Evolutionary conservation across 2,797 vertebrate species (phyloP), one percentile per base, ranked within the genome.

Genomic region (Leptoclinus maculatus): DNA sequence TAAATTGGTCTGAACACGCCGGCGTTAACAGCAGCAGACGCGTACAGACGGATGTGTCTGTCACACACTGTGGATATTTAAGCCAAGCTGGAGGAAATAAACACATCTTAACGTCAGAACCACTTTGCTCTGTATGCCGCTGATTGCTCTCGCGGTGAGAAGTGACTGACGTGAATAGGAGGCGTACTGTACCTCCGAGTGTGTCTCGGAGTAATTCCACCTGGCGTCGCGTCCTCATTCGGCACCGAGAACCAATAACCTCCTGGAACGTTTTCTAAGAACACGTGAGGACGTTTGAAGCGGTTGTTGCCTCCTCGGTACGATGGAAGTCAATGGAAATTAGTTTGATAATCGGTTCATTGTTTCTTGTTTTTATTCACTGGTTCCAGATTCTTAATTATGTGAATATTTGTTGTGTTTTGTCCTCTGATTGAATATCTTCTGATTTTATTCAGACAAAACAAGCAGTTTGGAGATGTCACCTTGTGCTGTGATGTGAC

Each of bases 1-100:
- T 72, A 90, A 84, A 88, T 79, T 25, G 79, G 71, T 71, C 54
- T 66, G 71, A 87, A 85, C 79, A 60, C 51, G 79, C 67, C 60
- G n/a, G 51, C 39, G 17, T 34, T 59, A 54, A 41, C 39, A 41
- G 39, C 12, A 41, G 39, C 10, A 73, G 49, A 69, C 41, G 51
- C 3, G 5, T 54, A 21, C 59, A 66, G 68, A 81, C 72, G 58
- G 66, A 82, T 80, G 13, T 34, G 78, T 60, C 66, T 79, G 77
- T 79, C 79, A 73, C 79, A 53, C 34, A 56, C 29, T 32, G 51
- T 79, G 65, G 38, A 74, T 41, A 16, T 73, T 62, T 63, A 36
- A 71, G 36, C 51, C 38, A 36, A 63, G 72, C 78, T 72, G 80
- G 7, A 72, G 83, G 65, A 84, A 72, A 60, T 58, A 66, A 83